These are phyloP conservation scores for Loxodonta africana DNA, from an alignment of 2,113 vertebrate species.

Conservation along the genomic window DNA sequence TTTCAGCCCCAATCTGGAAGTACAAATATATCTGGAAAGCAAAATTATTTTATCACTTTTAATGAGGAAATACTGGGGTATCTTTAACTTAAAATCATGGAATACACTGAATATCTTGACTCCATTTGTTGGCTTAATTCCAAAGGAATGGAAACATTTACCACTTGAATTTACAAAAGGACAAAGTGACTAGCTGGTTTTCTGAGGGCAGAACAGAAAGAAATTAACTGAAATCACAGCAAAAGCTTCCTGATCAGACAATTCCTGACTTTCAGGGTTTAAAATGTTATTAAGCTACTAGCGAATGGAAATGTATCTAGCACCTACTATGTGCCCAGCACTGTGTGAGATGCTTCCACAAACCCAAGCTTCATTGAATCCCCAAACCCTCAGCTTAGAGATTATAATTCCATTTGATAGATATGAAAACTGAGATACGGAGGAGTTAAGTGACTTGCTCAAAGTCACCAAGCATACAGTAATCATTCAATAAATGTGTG, in stretches of 20 bases:
- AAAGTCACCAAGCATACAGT: not conserved
- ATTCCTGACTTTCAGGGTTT: not conserved
- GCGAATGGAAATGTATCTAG: not conserved
- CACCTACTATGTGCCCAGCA: not conserved
- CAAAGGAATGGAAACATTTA: not conserved
- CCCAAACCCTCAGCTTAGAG: not conserved
- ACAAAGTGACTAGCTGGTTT: not conserved
- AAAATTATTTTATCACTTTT: not conserved
- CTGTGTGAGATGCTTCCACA: not conserved
- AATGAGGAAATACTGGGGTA: not conserved
- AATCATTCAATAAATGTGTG: not conserved
- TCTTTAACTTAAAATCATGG: slow-evolving; percentile 45
- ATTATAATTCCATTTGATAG: not conserved
- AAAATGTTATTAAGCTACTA: not conserved
- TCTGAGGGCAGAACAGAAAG: not conserved
- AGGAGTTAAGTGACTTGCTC: not conserved
- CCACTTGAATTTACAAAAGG: not conserved
- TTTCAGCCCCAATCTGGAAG: not conserved
- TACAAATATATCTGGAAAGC: slow-evolving; percentile 44
- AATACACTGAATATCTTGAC: slow-evolving; percentile 9
- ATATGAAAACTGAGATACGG: not conserved
- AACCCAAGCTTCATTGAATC: not conserved
- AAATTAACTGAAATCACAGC: not conserved
- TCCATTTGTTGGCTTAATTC: not conserved
- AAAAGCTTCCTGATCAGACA: not conserved